Evolutionary conservation across 2,797 vertebrate genomes (phyloP).

Genomic region (Enteromius mattozi): DNA sequence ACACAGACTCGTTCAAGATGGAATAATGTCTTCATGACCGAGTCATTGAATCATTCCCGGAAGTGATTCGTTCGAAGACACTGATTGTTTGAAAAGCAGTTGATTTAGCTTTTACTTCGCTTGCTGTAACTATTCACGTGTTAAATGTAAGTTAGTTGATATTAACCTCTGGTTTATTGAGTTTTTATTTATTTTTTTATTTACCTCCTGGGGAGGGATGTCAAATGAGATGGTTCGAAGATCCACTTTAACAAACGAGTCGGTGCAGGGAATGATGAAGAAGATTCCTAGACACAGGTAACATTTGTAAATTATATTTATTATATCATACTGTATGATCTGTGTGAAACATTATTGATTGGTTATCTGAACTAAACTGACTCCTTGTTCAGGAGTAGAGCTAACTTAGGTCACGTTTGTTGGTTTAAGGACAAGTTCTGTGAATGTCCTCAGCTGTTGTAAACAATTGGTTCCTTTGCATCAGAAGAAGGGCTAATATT

Average conservation of each 20-base stretch:
- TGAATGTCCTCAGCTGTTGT: background rate
- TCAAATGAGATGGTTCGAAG: conserved; percentile 83
- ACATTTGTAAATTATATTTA: background rate
- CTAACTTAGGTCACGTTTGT: background rate
- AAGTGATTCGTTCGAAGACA: background rate
- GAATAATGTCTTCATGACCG: background rate
- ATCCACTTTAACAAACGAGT: conserved; percentile 80
- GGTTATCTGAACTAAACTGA: background rate
- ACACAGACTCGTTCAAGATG: background rate
- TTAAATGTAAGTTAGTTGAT: background rate
- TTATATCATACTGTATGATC: background rate
- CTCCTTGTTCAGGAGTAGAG: background rate
- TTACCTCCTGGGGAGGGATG: conserved; percentile 85
- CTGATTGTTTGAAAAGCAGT: background rate
- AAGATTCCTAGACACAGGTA: conserved; percentile 75
- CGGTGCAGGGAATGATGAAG: conserved; percentile 81
- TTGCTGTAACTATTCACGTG: background rate
- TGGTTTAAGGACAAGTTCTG: background rate
- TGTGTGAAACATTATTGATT: background rate
- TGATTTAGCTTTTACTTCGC: background rate
- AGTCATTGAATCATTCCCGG: background rate
- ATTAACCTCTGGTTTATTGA: background rate
- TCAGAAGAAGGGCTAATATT: background rate
- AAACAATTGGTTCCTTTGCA: background rate
- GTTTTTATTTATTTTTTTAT: background rate